Base-by-base conservation (phyloP, 2,888 invertebrate genomes). In the Acleris holmiana region DNA sequence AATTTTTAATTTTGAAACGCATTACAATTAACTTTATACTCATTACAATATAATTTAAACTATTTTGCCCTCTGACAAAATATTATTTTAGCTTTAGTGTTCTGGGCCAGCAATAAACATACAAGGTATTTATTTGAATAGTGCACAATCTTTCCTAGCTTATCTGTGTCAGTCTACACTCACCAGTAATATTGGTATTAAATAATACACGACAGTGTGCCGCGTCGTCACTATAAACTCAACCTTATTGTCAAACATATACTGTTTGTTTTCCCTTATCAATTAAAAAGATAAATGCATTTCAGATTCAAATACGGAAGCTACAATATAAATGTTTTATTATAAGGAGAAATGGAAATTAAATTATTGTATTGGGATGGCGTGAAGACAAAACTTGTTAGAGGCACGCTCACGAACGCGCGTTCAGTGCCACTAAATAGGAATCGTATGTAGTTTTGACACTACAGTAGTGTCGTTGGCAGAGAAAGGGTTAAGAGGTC, bases 301-400 rank as follows among this genome's bases (percentile, higher is more conserved):
- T 65, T 66, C 23, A 60, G n/a, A 46, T 60, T 67, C 54, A 59
- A 69, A 69, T 69, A 67, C 67, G 64, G 68, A 61, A 69, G 68
- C 50, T 49, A 61, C 59, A 67, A 62, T 65, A 67, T 67, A 67
- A 67, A 65, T 65, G 65, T 68, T 62, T 59, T 59, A 64, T 59
- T 67, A 58, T 62, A 53, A 47, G 61, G 49, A 60, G 60, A 55
- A 61, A 60, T 63, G 54, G 54, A 64, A 64, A 64, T 59, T 64
- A 64, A 64, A 59, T 64, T 64, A 64, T 64, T 64, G 59, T 64
- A 64, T 58, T 64, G 64, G 58, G 41, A 48, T 59, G 44, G 64
- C 64, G 59, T 59, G 64, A 61, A 61, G 48, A 29, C 44, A 46
- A 17, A 23, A 64, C 64, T 58, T 58, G 64, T 64, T 64, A 54